Evolutionary conservation across 2,888 invertebrate species (phyloP), one percentile per base, ranked within the genome.

Genomic region (Ptycholaimellus sp.): DNA sequence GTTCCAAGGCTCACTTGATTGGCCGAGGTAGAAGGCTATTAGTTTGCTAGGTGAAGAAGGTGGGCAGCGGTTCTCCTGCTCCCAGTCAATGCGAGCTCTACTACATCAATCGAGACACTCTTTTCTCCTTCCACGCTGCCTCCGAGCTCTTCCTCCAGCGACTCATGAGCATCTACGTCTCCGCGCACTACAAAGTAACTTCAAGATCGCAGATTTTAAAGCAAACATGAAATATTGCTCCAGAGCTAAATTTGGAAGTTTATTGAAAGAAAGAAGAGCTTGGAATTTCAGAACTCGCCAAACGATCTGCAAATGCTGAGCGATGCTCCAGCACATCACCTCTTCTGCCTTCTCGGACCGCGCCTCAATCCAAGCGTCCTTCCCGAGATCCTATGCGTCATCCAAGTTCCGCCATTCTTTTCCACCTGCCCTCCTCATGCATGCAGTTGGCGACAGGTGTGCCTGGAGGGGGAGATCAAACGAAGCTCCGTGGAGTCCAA

Each of bases 291-390:
- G 73, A 99, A 96, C 65, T 80, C 80, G 39, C 96, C 96, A 0
- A 90, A 99, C 63, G 96, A 99, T 66, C 67, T 96, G 30, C 93
- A 96, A 65, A 74, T 96, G 70, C 70, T 99, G 65, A 83, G 90
- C 13, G 96, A 99, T 63, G 93, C 96, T 14, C 93, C 96, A 0
- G 87, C 87, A 1, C 96, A 99, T 64, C 81, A 87, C 59, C 61
- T 99, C 38, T 99, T 93, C 64, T 87, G 85, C 46, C 65, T 99
- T 28, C 66, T 93, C 43, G 78, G 79, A 0, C 90, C 93, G 0
- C 70, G 74, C 49, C 43, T 47, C 16, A 43, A 45, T 3, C 42
- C 46, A 27, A 48, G 44, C 19, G 33, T 50, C 7, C 63, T 93
- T 47, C 93, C 93, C 0, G 87, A 90, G 60, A 75, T 90, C 37